Percentiles rank a stretch among this genome's conserved stretches.
Conservation (phyloP, 2,888 invertebrate genomes). For the Cosmia pyralina region DNA sequence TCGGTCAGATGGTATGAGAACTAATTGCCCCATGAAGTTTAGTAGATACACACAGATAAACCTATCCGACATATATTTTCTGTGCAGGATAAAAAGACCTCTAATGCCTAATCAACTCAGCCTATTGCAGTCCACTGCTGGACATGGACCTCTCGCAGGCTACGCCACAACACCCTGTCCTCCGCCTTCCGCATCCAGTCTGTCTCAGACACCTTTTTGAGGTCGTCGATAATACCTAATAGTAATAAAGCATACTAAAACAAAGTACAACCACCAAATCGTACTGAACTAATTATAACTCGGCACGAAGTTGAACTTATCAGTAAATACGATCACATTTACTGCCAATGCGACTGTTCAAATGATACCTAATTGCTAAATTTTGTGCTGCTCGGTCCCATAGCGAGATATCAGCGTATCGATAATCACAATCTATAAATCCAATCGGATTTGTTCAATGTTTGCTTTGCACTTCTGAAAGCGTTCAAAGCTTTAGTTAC, state of each 20-base stretch:
- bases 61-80: not conserved
- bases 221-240: not conserved
- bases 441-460: constrained; percentile 43
- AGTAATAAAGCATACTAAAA: not conserved
- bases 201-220: too few species aligned
- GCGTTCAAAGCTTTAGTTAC: constrained; percentile 33
- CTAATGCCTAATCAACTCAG: not conserved
- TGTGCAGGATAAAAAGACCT: not conserved
- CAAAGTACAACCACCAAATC: constrained; percentile 1
- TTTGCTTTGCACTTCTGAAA: constrained; percentile 42
- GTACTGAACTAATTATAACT: constrained; percentile 39
- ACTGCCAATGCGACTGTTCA: constrained; percentile 47
- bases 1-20: too few species aligned
- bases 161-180: too few species aligned
- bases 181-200: too few species aligned
- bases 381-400: constrained; percentile 44
- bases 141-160: too few species aligned
- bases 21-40: not conserved
- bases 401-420: constrained; percentile 48
- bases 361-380: constrained; percentile 59
- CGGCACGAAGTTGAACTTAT: constrained; percentile 50
- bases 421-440: constrained; percentile 56
- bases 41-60: not conserved
- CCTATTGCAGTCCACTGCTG: too few species aligned
- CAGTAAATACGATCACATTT: constrained; percentile 50